Percentiles rank a stretch among this genome's conserved stretches.
These are phyloP conservation scores for Sebastes itinus DNA, from an alignment of 2,797 vertebrate species.

Conservation along the genomic window DNA sequence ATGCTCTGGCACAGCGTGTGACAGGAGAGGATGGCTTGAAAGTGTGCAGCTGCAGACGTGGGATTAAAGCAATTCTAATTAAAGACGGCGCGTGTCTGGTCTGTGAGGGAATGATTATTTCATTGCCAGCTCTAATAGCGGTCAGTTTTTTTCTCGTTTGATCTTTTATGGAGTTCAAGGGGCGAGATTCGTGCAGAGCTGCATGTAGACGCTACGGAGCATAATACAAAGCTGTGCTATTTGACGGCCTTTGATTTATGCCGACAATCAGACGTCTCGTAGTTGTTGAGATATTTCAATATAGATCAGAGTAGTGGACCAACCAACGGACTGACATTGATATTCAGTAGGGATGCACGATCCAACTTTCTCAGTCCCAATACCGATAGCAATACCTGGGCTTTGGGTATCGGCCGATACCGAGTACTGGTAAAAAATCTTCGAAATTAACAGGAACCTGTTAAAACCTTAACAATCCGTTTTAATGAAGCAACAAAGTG, in stretches of 20 bases:
- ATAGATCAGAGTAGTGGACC: not conserved
- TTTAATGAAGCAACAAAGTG: too few relatives aligned
- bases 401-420: too few relatives aligned
- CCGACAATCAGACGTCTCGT: not conserved
- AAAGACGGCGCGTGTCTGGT: conserved; percentile 11
- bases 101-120: not conserved
- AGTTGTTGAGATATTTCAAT: not conserved
- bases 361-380: too few relatives aligned
- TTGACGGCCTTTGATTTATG: not conserved
- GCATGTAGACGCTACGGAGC: not conserved
- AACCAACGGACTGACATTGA: not conserved
- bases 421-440: too few relatives aligned
- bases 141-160: not conserved
- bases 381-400: too few relatives aligned
- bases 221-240: not conserved
- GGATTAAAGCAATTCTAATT: conserved; percentile 37
- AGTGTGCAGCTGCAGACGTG: not conserved
- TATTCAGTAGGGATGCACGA: not conserved
- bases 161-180: not conserved
- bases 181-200: not conserved
- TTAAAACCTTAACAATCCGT: too few relatives aligned
- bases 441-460: too few relatives aligned
- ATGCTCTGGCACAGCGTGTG: not conserved
- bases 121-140: not conserved
- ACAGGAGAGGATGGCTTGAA: conserved; percentile 17